Base-by-base conservation (phyloP, 2,797 vertebrate genomes). In the Threskiornis aethiopicus region DNA sequence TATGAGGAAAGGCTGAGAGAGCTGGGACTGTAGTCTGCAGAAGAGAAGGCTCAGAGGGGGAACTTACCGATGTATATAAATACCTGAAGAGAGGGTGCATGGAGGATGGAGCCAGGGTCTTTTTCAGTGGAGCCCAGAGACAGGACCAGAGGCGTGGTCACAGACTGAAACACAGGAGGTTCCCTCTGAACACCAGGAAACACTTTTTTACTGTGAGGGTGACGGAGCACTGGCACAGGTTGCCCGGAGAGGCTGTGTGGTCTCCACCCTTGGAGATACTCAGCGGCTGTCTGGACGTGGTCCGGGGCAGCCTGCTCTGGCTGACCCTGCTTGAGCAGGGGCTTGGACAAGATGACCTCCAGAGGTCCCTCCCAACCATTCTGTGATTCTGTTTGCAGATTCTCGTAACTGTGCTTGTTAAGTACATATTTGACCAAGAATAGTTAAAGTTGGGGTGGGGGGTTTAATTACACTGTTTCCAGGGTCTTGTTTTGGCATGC, bases 251-350 rank as follows among this genome's bases (percentile, higher is more conserved):
- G 5, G 33, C 16, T 42, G 15, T 35, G 28, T 47, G 35, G 41
- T 42, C 55, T 41, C 35, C 13, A 9, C 33, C 21, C 71, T 22
- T 49, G 26, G 29, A 76, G 47, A 17, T 61, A 12, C 4, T 42
- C 6, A 3, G 13, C 42, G 62, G 13, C 64, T 3, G 0, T 19
- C 41, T 54, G 42, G 64, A 37, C 11, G 0, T 26, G 24, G 33
- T 29, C 42, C 57, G 64, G 35, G 12, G 13, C 42, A 55, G 31
- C 54, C 46, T 41, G 39, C 29, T 39, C 11, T 66, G 70, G 29
- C 57, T 57, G 66, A 20, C 49, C 18, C 20, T 26, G 31, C 42
- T 57, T 10, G 25, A 55, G 66, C 51, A 9, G 21, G 10, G 8
- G 3, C 9, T 26, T 22, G 15, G 59, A n/a, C 25, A 41, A 55